Evolutionary conservation across 2,113 vertebrate species (phyloP).

Genomic region (Colaptes auratus): DNA sequence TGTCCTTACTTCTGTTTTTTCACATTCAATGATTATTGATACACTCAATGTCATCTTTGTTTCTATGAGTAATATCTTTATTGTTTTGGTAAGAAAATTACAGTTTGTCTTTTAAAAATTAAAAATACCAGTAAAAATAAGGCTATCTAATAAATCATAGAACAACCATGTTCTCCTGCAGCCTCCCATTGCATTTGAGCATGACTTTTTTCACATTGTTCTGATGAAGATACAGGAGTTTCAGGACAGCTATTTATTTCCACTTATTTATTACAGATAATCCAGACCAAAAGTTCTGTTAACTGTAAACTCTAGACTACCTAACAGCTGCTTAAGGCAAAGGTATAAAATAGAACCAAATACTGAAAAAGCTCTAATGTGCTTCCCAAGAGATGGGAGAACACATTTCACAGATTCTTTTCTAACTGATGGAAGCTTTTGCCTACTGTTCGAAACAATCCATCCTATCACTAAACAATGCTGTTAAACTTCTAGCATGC

Average conservation of each 20-base stretch:
- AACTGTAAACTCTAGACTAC: background rate
- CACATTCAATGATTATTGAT: background rate
- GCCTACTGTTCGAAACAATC: background rate
- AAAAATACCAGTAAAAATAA: background rate
- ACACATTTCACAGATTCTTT: background rate
- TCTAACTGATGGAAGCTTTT: background rate
- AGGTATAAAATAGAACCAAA: background rate
- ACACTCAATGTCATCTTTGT: background rate
- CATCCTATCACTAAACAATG: background rate
- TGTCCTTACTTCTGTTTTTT: background rate
- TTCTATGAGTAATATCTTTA: background rate
- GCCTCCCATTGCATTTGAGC: background rate
- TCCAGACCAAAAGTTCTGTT: background rate
- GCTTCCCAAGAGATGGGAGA: rapidly evolving
- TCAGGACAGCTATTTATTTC: background rate
- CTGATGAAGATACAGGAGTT: background rate
- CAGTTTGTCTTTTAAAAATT: background rate
- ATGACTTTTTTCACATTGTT: background rate
- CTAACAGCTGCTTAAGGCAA: background rate
- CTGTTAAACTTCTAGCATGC: background rate
- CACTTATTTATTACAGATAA: background rate
- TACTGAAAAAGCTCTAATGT: background rate
- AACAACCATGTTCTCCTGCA: background rate
- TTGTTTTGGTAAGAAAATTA: background rate
- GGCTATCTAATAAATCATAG: background rate